Conservation (phyloP, 64 coral and sea anemone species). For the Astreopora myriophthalma region DNA sequence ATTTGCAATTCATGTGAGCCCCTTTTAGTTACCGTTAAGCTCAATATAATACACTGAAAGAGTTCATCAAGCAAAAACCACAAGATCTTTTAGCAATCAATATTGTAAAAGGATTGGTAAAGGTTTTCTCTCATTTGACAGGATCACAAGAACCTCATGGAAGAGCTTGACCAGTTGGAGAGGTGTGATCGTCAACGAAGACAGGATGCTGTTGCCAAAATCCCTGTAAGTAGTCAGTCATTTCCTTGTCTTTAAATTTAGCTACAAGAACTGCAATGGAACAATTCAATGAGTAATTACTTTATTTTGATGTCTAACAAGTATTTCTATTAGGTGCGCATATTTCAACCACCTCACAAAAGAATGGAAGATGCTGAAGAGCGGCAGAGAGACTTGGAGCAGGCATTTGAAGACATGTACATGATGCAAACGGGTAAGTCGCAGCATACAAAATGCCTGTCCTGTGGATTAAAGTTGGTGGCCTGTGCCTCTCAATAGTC, state of each 20-base stretch:
- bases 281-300: too few relatives aligned
- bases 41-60: too few relatives aligned
- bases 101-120: too few relatives aligned
- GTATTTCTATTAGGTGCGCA: conserved; percentile 65
- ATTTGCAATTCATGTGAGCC: too few relatives aligned
- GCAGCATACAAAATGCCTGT: too few relatives aligned
- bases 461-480: too few relatives aligned
- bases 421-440: conserved; percentile 98
- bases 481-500: too few relatives aligned
- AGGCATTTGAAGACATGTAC: conserved; percentile 99
- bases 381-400: conserved; percentile 85
- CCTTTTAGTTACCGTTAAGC: too few relatives aligned
- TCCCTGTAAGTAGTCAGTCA: conserved; percentile 72
- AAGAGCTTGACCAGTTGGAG: conserved; percentile 80
- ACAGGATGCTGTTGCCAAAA: conserved; percentile 93
- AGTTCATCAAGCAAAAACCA: too few relatives aligned
- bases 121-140: not conserved
- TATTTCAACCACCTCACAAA: conserved; percentile 97
- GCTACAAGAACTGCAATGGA: not conserved
- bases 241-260: not conserved
- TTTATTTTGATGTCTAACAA: not conserved
- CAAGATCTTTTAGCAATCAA: too few relatives aligned
- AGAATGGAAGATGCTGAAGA: conserved; percentile 93
- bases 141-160: conserved; percentile 87
- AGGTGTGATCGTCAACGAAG: conserved; percentile 88